Percentiles rank a stretch among this genome's conserved stretches.
These are phyloP conservation scores for Rana temporaria DNA, from an alignment of 2,113 vertebrate species.

Conservation along the genomic window DNA sequence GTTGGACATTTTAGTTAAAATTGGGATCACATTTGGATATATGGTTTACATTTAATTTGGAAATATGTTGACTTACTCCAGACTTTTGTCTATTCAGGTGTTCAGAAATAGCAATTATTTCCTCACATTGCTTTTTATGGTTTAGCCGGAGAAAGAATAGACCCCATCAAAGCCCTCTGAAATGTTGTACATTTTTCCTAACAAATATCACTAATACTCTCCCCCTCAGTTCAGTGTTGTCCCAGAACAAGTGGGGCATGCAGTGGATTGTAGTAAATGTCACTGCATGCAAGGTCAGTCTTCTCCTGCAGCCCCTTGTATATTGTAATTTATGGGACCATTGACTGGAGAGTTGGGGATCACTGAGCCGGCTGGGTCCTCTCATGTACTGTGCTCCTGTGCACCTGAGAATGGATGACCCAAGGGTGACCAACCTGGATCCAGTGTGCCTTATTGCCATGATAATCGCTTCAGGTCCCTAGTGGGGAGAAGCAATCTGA, in stretches of 20 bases:
- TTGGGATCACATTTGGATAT: slow-evolving; percentile 40
- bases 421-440: slow-evolving; percentile 48
- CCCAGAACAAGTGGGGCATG: not conserved
- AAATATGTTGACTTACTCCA: slow-evolving; percentile 44
- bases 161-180: slow-evolving; percentile 11
- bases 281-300: not conserved
- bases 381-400: slow-evolving; percentile 38
- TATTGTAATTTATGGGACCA: slow-evolving; percentile 22
- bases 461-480: slow-evolving; percentile 57
- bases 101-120: slow-evolving; percentile 44
- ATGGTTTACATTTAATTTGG: slow-evolving; percentile 39
- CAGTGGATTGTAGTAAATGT: slow-evolving; percentile 16
- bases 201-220: slow-evolving; percentile 25
- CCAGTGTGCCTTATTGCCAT: slow-evolving; percentile 57
- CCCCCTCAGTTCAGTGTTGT: slow-evolving; percentile 11
- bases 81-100: slow-evolving; percentile 53
- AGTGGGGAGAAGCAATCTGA: slow-evolving; percentile 52
- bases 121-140: slow-evolving; percentile 55
- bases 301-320: slow-evolving; percentile 8
- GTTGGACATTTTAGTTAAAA: slow-evolving; percentile 36
- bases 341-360: slow-evolving; percentile 25
- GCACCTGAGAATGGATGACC: slow-evolving; percentile 41
- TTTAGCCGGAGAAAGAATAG: slow-evolving; percentile 57
- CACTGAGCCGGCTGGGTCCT: slow-evolving; percentile 39
- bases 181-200: slow-evolving; percentile 27